Conservation (phyloP, 2,113 vertebrate genomes). For the Calidris pugnax region DNA sequence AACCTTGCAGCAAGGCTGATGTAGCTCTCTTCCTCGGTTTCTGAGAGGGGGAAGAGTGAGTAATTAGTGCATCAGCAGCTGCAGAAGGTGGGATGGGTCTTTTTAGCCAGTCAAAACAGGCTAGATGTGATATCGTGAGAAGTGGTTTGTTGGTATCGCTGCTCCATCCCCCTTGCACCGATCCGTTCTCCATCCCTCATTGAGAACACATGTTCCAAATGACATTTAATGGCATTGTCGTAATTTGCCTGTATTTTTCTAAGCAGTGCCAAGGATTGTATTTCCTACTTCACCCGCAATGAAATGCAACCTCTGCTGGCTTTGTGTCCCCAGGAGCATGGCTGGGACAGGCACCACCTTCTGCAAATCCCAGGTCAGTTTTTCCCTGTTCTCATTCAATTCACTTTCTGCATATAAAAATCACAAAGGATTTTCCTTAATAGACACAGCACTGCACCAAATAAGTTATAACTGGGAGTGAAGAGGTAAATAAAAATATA, state of each 20-base stretch:
- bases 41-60: not conserved
- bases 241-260: not conserved
- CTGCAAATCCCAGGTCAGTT: not conserved
- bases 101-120: not conserved
- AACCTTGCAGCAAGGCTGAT: not conserved
- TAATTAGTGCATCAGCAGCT: not conserved
- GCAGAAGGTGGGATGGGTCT: rapidly evolving
- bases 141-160: not conserved
- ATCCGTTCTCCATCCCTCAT: not conserved
- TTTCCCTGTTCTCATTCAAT: not conserved
- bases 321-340: not conserved
- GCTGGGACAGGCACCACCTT: not conserved
- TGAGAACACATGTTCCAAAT: not conserved
- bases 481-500: not conserved
- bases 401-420: not conserved
- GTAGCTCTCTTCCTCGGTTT: not conserved
- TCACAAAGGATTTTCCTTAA: not conserved
- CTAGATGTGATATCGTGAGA: not conserved
- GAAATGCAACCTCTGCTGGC: not conserved
- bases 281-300: not conserved
- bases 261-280: not conserved
- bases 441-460: not conserved
- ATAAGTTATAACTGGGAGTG: not conserved
- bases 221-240: not conserved
- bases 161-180: not conserved